Conservation (phyloP, 1,140 invertebrate genomes). For the Drosophila sturtevanti region DNA sequence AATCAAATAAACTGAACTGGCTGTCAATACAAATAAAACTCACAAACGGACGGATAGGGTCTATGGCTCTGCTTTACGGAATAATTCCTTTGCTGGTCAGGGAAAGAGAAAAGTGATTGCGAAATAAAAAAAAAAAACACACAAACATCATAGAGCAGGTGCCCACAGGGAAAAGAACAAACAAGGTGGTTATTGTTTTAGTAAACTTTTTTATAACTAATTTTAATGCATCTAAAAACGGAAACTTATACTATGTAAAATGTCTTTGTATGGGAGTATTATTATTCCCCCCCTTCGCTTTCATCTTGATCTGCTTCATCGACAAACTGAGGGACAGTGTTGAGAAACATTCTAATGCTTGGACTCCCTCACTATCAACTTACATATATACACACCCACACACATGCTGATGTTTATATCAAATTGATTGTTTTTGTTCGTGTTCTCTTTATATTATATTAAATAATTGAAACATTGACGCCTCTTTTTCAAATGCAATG, state of each 20-base stretch:
- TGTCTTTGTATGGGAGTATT: slow-evolving; percentile 29
- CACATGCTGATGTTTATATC: slow-evolving; percentile 28
- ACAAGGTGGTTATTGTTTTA: background rate
- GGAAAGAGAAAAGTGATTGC: slow-evolving; percentile 66
- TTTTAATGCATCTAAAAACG: background rate
- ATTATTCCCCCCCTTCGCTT: background rate
- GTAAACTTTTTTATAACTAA: background rate
- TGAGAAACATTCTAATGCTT: slow-evolving; percentile 36
- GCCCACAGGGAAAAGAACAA: slow-evolving; percentile 18
- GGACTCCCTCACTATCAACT: background rate
- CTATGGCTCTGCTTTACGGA: background rate
- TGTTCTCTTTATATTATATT: slow-evolving; percentile 57
- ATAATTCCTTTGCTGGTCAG: slow-evolving; percentile 14
- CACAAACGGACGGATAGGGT: background rate
- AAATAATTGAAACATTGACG: slow-evolving; percentile 40
- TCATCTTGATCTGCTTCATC: background rate
- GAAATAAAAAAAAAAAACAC: slow-evolving; percentile 46
- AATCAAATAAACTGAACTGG: slow-evolving; percentile 4
- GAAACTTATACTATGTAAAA: slow-evolving; percentile 20
- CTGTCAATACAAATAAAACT: slow-evolving; percentile 1
- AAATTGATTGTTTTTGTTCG: slow-evolving; percentile 47
- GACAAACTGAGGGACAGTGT: slow-evolving; percentile 40
- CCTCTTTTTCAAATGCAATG: slow-evolving; percentile 25
- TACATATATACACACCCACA: slow-evolving; percentile 23
- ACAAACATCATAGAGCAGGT: slow-evolving; percentile 7